Percentiles rank a stretch among this genome's conserved stretches.
Conservation (phyloP, 1,140 invertebrate genomes). For the Planococcus citri region DNA sequence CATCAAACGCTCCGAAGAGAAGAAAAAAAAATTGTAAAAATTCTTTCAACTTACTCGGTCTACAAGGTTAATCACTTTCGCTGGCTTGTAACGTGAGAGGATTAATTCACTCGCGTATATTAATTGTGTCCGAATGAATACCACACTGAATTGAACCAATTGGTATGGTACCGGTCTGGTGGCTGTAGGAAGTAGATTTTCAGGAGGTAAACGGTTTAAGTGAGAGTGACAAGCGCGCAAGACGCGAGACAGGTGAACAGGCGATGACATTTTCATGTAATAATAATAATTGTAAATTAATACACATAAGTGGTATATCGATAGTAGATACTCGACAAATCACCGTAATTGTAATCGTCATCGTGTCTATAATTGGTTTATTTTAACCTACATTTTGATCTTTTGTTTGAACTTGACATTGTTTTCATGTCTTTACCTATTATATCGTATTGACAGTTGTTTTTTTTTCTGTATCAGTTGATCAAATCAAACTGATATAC, state of each 20-base stretch:
- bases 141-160: neutral
- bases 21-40: neutral
- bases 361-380: neutral
- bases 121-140: neutral
- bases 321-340: too few relatives aligned
- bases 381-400: neutral
- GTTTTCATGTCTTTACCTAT: neutral
- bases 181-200: neutral
- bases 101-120: neutral
- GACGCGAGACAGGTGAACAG: neutral
- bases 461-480: too few relatives aligned
- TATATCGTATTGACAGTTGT: too few relatives aligned
- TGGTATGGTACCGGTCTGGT: neutral
- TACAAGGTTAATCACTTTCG: neutral
- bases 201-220: neutral
- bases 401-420: constrained; percentile 7
- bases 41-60: neutral
- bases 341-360: neutral
- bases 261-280: neutral
- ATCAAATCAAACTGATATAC: too few relatives aligned
- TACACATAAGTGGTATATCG: too few relatives aligned
- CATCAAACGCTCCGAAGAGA: too few relatives aligned
- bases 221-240: neutral
- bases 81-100: neutral
- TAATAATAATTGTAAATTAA: too few relatives aligned